Evolutionary conservation across 2,888 invertebrate species (phyloP), one percentile per base, ranked within the genome.

Genomic region (Spodoptera picta): DNA sequence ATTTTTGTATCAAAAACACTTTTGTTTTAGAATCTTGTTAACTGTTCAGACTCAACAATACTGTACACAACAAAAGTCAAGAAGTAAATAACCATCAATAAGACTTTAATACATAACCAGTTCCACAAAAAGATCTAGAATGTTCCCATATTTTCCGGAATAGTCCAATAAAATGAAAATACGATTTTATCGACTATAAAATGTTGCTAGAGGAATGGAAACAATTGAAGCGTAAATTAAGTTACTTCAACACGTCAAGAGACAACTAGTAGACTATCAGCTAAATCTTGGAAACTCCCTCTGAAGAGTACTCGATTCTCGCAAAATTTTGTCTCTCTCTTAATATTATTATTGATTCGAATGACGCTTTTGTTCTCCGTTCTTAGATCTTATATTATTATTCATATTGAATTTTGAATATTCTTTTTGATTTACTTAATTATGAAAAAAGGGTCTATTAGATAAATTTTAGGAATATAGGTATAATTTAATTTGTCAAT

Each of bases 181-280:
- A n/a, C 36, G 49, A 71, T 72, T 76, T 57, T 65, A 72, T 72
- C 66, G 57, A 31, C 66, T 54, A 48, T 72, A 60, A 76, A 76
- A 76, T 55, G 66, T 58, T 72, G 57, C 66, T 65, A 45, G 56
- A 55, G 60, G 55, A 54, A 65, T 60, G 65, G 73, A 76, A 72
- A 72, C 77, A 72, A 60, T 60, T 41, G 66, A 65, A 72, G 45
- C 45, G 47, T 54, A 55, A 55, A 72, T 72, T 72, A 60, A 65
- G 73, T 72, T 72, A 72, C 72, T 76, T 7, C 47, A 23, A 71
- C 56, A 65, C 46, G 36, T 56, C 42, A 56, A 48, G 44, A 46
- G 59, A 65, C 56, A 60, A 60, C 42, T 50, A 60, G 36, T 36
- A 36, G 36, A 36, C 49, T 70, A 54, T 75, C 56, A 53, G 31